Evolutionary conservation across 2,797 vertebrate genomes (phyloP).

Genomic region (Chrosomus eos): DNA sequence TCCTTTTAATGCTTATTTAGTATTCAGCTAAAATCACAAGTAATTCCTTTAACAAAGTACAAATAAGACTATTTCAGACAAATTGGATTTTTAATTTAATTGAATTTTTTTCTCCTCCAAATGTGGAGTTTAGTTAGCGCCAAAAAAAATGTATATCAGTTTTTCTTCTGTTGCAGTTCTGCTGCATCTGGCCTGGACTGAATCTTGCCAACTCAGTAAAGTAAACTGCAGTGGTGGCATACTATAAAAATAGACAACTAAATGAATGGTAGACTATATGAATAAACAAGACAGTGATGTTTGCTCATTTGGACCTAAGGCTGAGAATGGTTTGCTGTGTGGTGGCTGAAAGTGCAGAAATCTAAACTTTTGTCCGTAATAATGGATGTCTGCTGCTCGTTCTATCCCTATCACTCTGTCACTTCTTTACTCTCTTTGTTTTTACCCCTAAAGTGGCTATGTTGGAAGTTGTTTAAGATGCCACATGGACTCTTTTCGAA

Average conservation of each 20-base stretch:
- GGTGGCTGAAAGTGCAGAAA: background rate
- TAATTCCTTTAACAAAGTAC: conserved; percentile 21
- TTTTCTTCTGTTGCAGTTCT: conserved; percentile 24
- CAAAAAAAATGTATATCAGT: conserved; percentile 11
- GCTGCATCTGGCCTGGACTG: conserved; percentile 35
- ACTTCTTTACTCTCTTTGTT: conserved; percentile 7
- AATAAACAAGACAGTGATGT: conserved; percentile 11
- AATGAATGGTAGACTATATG: conserved; percentile 23
- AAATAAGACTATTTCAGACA: conserved; percentile 38
- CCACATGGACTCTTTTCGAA: background rate
- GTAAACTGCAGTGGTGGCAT: conserved; percentile 1
- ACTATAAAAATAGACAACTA: conserved; percentile 27
- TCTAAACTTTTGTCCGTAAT: background rate
- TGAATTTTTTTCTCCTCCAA: background rate
- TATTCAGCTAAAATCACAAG: too few relatives aligned
- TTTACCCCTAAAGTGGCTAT: background rate
- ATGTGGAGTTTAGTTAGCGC: conserved; percentile 7
- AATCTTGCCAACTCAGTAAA: conserved; percentile 24
- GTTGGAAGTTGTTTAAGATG: conserved; percentile 12
- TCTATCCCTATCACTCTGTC: conserved; percentile 9
- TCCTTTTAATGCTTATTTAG: too few relatives aligned
- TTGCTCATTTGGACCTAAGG: background rate
- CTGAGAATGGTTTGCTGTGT: background rate
- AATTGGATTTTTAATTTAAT: conserved; percentile 24
- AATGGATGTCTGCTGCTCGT: conserved; percentile 31